Evolutionary conservation across 2,888 invertebrate species (phyloP), one percentile per base, ranked within the genome.

Genomic region (Cheilosia grossa): DNA sequence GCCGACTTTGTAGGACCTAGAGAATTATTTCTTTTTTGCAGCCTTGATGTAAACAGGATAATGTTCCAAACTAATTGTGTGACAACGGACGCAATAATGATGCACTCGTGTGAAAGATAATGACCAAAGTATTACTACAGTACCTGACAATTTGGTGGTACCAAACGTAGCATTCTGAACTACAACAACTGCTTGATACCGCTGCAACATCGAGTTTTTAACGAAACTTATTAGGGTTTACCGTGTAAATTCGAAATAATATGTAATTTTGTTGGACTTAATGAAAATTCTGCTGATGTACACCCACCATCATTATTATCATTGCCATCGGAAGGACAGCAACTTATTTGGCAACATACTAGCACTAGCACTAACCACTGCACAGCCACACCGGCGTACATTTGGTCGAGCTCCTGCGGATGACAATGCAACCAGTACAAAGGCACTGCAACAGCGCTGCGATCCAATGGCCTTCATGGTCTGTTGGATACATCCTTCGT

Each of bases 401-500:
- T 30, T 64, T 51, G 61, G 61, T 74, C 49, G 59, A 61, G 40
- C 63, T 73, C 54, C 80, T 56, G 61, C 54, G 74, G 67, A 56
- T 54, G 61, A 47, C 30, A 24, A 42, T 15, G 44, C 17, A 47
- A 81, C 21, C 40, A 37, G 54, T 30, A 30, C 40, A n/a, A 58
- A 4, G 7, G 56, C 56, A 17, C 24, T 10, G 15, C 19, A 49
- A 19, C 19, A 21, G 30, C 19, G 17, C 15, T 33, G 53, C 33
- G 49, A 33, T 59, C 56, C 56, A 40, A 70, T 63, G 44, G 42
- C 49, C 42, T 64, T 82, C 77, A 77, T 24, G 77, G 77, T 53
- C 30, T 49, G 77, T 77, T 82, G 82, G 54, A 40, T 37, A 4
- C 51, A 58, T 54, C 66, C 58, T 72, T 61, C 72, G 77, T 58